Evolutionary conservation across 2,888 invertebrate genomes (phyloP).

Genomic region (Tachina grossa): DNA sequence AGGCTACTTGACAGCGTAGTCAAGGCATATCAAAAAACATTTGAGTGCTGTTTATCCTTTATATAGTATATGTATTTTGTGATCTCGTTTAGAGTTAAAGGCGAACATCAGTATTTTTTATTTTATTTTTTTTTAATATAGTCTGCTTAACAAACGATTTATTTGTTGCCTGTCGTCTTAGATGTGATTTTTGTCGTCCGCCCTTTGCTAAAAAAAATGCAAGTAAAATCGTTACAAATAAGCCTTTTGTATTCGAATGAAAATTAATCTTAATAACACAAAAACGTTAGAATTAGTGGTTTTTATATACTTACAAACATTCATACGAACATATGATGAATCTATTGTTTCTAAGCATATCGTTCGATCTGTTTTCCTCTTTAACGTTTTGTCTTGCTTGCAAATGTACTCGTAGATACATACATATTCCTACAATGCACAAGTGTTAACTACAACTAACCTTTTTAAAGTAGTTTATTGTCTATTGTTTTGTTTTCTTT

Average conservation of each 20-base stretch:
- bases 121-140: not conserved
- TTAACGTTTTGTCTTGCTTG: slow-evolving; percentile 34
- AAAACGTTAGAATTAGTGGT: slow-evolving; percentile 36
- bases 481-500: slow-evolving; percentile 6
- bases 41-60: too few relatives aligned
- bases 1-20: too few relatives aligned
- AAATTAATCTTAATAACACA: slow-evolving; percentile 15
- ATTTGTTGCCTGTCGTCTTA: not conserved
- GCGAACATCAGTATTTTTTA: too few relatives aligned
- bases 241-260: slow-evolving; percentile 23
- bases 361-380: slow-evolving; percentile 11
- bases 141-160: not conserved
- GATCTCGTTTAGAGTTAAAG: too few relatives aligned
- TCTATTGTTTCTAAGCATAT: slow-evolving; percentile 28
- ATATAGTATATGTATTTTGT: too few relatives aligned
- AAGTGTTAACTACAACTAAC: slow-evolving; percentile 60
- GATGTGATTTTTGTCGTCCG: not conserved
- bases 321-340: not conserved
- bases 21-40: too few relatives aligned
- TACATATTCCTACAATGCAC: slow-evolving; percentile 4
- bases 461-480: slow-evolving; percentile 40
- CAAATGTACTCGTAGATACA: not conserved
- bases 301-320: not conserved
- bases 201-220: not conserved
- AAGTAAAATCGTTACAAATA: slow-evolving; percentile 29